These are phyloP conservation scores for Coboldia fuscipes DNA, from an alignment of 1,140 invertebrate species.

Conservation along the genomic window DNA sequence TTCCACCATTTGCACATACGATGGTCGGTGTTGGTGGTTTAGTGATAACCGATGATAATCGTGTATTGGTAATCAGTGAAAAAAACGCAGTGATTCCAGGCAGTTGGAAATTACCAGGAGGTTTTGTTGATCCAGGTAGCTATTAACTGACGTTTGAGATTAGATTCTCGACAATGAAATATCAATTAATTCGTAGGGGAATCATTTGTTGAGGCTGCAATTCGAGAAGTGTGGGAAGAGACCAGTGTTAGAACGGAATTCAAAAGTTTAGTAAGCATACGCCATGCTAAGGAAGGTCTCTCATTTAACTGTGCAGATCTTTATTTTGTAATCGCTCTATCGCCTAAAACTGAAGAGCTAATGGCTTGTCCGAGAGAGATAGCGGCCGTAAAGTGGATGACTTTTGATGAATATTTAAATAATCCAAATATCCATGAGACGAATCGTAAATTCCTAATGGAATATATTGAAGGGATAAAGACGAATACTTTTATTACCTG, in stretches of 20 bases:
- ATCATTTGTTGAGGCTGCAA: constrained; percentile 51
- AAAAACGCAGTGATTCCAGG: constrained; percentile 33
- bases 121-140: constrained; percentile 65
- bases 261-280: constrained; percentile 46
- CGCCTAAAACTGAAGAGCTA: constrained; percentile 21
- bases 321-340: constrained; percentile 54
- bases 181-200: constrained; percentile 33
- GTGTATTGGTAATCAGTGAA: constrained; percentile 63
- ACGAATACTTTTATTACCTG: constrained; percentile 32
- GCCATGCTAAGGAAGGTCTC: constrained; percentile 43
- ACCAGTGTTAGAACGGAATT: constrained; percentile 62
- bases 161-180: neutral
- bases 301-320: constrained; percentile 68
- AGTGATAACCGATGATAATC: constrained; percentile 50
- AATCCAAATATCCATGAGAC: constrained; percentile 51
- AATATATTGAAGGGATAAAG: constrained; percentile 38
- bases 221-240: constrained; percentile 75
- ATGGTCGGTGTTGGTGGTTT: constrained; percentile 73
- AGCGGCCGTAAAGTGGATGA: constrained; percentile 59
- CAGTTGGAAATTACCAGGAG: constrained; percentile 81
- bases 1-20: constrained; percentile 68
- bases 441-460: constrained; percentile 41
- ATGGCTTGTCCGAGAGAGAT: constrained; percentile 52
- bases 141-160: neutral
- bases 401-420: constrained; percentile 44